These are phyloP conservation scores for Ceratothoa steindachneri DNA, from an alignment of 2,888 invertebrate genomes.

Conservation along the genomic window DNA sequence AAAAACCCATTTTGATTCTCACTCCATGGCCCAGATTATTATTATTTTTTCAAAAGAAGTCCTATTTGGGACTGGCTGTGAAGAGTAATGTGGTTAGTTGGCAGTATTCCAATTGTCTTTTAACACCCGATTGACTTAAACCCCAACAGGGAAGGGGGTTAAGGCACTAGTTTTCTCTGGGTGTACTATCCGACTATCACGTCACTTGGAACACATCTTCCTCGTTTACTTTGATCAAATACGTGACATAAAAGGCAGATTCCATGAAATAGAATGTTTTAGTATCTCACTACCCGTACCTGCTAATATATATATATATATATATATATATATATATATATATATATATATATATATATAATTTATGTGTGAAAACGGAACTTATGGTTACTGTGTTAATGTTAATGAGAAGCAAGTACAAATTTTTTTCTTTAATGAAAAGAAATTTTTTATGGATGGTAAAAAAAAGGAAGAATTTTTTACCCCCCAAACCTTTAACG, in stretches of 20 bases:
- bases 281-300: background rate
- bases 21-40: background rate
- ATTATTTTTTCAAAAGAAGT: no score
- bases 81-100: no score
- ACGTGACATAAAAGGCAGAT: background rate
- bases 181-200: no score
- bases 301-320: conserved; percentile 4
- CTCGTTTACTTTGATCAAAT: no score
- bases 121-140: no score
- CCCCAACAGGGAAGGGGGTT: no score
- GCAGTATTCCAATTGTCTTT: no score
- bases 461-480: background rate
- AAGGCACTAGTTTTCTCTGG: no score
- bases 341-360: background rate
- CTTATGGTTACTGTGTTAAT: background rate
- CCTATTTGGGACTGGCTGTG: no score
- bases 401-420: background rate
- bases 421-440: background rate
- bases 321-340: background rate
- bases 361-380: no score
- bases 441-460: no score
- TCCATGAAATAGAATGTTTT: background rate
- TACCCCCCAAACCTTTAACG: background rate
- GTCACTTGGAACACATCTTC: no score
- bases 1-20: background rate